These are phyloP conservation scores for Diabrotica virgifera DNA, from an alignment of 1,140 invertebrate genomes.

Conservation along the genomic window DNA sequence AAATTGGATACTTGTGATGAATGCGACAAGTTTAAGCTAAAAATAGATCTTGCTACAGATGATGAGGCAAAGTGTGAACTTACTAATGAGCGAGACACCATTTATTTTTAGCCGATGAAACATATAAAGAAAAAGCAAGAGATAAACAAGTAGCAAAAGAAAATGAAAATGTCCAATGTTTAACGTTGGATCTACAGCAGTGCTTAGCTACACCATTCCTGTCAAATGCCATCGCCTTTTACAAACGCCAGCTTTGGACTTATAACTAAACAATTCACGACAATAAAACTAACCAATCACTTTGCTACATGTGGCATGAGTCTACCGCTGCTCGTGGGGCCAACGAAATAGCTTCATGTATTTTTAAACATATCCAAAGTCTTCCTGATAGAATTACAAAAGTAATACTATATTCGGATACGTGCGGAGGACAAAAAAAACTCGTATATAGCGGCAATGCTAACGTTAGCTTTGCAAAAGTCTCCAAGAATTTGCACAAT, in stretches of 20 bases:
- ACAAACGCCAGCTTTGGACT: too few species aligned
- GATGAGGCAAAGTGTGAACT: conserved; percentile 7
- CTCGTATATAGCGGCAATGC: background rate
- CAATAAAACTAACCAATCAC: conserved; percentile 6
- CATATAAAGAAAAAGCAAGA: too few species aligned
- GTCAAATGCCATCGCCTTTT: conserved; percentile 1
- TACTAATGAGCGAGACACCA: background rate
- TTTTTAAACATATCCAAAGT: background rate
- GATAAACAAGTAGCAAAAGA: too few species aligned
- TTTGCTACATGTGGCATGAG: too few species aligned
- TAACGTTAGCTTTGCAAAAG: background rate
- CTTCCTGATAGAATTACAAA: background rate
- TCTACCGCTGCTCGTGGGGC: too few species aligned
- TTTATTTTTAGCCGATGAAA: background rate
- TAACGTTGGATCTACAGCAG: conserved; percentile 1
- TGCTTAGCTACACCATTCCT: background rate
- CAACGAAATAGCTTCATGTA: too few species aligned
- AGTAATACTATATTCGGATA: too few species aligned
- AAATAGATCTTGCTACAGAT: conserved; percentile 7
- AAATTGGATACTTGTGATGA: conserved; percentile 11
- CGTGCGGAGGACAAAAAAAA: too few species aligned
- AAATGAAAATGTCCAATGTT: too few species aligned
- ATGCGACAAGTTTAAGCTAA: conserved; percentile 6
- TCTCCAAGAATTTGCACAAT: too few species aligned
- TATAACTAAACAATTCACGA: background rate